Percentiles rank a stretch among this genome's conserved stretches.
Evolutionary conservation across 2,113 vertebrate species (phyloP).

Genomic region (Tringa solitaria): DNA sequence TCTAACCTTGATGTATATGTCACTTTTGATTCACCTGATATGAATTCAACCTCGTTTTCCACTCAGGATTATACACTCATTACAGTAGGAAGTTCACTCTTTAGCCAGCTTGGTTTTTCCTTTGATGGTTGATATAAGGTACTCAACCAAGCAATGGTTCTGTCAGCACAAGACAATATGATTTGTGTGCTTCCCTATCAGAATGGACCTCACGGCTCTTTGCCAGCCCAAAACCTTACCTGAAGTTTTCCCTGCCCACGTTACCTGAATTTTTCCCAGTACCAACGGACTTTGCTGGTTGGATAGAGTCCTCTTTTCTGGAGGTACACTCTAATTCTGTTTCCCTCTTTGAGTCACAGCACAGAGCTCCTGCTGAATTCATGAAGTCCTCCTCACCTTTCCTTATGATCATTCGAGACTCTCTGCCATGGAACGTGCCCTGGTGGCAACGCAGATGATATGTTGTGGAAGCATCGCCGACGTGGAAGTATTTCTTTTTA

Average conservation of each 20-base stretch:
- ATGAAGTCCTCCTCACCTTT: not conserved
- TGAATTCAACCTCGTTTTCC: not conserved
- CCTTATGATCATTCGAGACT: fast-evolving
- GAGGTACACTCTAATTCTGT: not conserved
- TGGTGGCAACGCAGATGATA: not conserved
- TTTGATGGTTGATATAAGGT: not conserved
- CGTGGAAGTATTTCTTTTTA: not conserved
- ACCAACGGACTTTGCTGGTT: fast-evolving
- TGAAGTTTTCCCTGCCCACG: not conserved
- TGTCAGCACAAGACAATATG: not conserved
- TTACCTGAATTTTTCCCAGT: not conserved
- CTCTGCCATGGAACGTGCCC: not conserved
- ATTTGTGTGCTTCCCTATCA: not conserved
- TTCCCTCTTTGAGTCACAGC: not conserved
- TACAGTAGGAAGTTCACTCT: not conserved
- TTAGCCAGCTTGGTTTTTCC: not conserved
- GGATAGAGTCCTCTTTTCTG: not conserved
- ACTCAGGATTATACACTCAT: not conserved
- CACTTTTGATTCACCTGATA: not conserved
- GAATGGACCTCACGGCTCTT: not conserved
- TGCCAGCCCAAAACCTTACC: not conserved
- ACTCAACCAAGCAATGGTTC: not conserved
- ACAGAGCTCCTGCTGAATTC: not conserved
- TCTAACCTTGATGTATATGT: not conserved
- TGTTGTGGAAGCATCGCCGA: not conserved